These are phyloP conservation scores for Pseudococcus longispinus DNA, from an alignment of 2,888 invertebrate genomes.

Conservation along the genomic window DNA sequence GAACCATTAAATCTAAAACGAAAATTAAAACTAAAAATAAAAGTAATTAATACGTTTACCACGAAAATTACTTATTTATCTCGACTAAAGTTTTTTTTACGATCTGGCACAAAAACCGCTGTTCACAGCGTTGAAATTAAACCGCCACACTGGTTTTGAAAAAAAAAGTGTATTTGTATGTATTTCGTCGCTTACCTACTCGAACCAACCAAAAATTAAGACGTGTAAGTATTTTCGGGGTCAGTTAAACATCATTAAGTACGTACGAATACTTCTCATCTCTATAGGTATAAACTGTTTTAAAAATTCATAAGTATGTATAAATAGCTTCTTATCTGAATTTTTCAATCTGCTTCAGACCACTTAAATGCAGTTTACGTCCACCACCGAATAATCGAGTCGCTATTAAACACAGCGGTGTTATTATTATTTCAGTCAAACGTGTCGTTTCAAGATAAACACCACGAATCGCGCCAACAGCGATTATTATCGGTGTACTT, in stretches of 20 bases:
- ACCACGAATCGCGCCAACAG: constrained; percentile 28
- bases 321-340: constrained; percentile 35
- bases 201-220: background rate
- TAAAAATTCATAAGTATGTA: background rate
- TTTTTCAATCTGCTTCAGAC: background rate
- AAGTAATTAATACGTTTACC: constrained; percentile 41
- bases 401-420: background rate
- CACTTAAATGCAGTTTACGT: background rate
- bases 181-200: background rate
- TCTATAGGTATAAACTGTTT: background rate
- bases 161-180: background rate
- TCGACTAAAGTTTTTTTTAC: constrained; percentile 24
- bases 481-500: constrained; percentile 28
- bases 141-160: background rate
- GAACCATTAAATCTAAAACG: constrained; percentile 22
- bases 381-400: constrained; percentile 14
- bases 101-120: constrained; percentile 39
- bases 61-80: constrained; percentile 33
- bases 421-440: constrained; percentile 36
- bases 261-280: constrained; percentile 9
- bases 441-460: constrained; percentile 23
- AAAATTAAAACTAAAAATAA: constrained; percentile 36
- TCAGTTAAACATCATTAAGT: constrained; percentile 26
- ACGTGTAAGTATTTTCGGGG: constrained; percentile 33
- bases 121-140: background rate